Base-by-base conservation (phyloP, 1,140 invertebrate genomes). In the Drosophila burlai region DNA sequence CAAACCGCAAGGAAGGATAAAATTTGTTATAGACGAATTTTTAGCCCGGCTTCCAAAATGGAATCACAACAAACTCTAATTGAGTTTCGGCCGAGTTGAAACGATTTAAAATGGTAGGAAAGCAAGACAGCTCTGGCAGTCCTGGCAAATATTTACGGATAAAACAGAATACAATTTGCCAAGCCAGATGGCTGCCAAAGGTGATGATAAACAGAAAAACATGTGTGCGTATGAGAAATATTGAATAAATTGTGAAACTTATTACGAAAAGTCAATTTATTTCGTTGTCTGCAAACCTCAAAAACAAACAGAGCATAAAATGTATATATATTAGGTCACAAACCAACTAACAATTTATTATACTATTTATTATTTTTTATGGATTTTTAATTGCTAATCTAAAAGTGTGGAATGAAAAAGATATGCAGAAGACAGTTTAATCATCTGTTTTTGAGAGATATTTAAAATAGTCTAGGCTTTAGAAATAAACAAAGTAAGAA, bases 51-150 rank as follows among this genome's bases (percentile, higher is more conserved):
- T 71, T 43, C 21, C 54, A 83, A 89, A 84, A 81, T 87, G 79
- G 76, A 84, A 87, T 89, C 76, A 89, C 68, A 87, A 87, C 83
- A 87, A 82, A 81, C 73, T 83, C 81, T 89, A 87, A 87, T 87
- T 87, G 84, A 84, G 84, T 89, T 87, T 68, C 10, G 68, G 55
- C 36, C 54, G 43, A 59, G 76, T 80, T 80, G 54, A 62, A 83
- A 83, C 61, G 63, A 47, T 64, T 89, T 80, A 63, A 80, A 80
- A 89, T 76, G 69, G 69, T 67, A 68, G 61, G 65, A 73, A 59
- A 71, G 40, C 38, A 49, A 43, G n/a, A 1, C 36, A 40, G 7
- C 13, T 21, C 15, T 11, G 24, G 21, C 3, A 16, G 15, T 10
- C 11, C 10, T 29, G 29, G n/a, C 21, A 46, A 61, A 49, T 73